Conservation (phyloP, 2,113 vertebrate species). For the Ibidorhyncha struthersii region DNA sequence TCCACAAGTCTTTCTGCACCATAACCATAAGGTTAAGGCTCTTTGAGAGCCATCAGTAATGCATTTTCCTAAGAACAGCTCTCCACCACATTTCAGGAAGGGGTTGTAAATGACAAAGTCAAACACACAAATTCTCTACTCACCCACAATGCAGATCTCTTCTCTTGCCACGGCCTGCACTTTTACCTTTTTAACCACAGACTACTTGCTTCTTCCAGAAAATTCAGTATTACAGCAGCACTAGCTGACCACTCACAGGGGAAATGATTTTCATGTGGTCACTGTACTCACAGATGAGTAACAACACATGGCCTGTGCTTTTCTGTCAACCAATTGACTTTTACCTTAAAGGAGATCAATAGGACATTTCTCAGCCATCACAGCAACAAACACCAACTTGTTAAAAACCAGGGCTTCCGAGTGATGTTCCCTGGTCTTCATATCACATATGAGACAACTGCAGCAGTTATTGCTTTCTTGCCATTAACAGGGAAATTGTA, state of each 20-base stretch:
- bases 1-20: background rate
- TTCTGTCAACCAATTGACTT: background rate
- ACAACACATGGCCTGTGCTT: background rate
- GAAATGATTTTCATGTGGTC: background rate
- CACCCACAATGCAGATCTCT: background rate
- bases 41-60: background rate
- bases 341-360: background rate
- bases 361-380: background rate
- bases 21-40: background rate
- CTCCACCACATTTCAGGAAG: background rate
- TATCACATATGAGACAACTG: background rate
- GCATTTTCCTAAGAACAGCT: background rate
- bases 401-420: background rate
- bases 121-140: fast-evolving
- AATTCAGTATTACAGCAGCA: background rate
- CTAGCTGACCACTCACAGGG: background rate
- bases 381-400: background rate
- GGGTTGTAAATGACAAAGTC: background rate
- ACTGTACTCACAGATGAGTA: background rate
- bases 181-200: background rate
- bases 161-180: background rate
- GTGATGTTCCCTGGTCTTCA: background rate
- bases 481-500: background rate
- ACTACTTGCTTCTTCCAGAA: background rate
- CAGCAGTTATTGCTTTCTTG: background rate